A percentile compares a stretch with the other conserved stretches of the same genome.
Conservation (phyloP, 1,140 invertebrate genomes). For the Acromyrmex echinatior region DNA sequence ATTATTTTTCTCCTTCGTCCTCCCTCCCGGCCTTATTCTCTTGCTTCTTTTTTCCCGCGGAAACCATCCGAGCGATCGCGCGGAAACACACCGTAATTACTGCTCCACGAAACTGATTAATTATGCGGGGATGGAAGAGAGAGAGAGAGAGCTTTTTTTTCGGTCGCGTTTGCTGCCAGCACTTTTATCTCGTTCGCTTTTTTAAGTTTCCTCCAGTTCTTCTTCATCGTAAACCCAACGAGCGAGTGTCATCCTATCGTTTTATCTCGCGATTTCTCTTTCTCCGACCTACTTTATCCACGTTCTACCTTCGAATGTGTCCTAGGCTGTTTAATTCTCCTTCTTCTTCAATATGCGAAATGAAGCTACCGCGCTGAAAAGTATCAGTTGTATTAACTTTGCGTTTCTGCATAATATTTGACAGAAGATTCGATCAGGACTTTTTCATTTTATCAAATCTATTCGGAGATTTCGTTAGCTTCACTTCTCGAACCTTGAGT, state of each 20-base stretch:
- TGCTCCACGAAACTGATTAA: slow-evolving; percentile 72
- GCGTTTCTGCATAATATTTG: neutral
- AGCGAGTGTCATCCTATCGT: neutral
- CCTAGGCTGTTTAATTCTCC: neutral
- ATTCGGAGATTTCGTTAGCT: neutral
- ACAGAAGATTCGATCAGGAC: neutral
- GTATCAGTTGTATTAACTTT: neutral
- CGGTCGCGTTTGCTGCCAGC: slow-evolving; percentile 23
- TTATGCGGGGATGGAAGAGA: slow-evolving; percentile 66
- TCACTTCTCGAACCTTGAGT: neutral
- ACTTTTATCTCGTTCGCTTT: slow-evolving; percentile 19
- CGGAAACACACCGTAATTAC: slow-evolving; percentile 71
- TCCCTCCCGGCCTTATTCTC: neutral
- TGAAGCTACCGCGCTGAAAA: neutral
- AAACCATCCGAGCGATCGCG: slow-evolving; percentile 64
- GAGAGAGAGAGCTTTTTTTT: slow-evolving; percentile 39
- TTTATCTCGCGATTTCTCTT: slow-evolving; percentile 23
- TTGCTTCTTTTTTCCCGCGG: slow-evolving; percentile 4
- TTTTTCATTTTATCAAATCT: neutral
- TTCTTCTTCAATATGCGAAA: neutral
- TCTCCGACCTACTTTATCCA: slow-evolving; percentile 20
- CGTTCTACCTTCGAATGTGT: neutral
- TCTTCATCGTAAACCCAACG: slow-evolving; percentile 9
- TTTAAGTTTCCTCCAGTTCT: neutral
- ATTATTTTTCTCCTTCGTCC: neutral